Conservation (phyloP, 2,797 vertebrate genomes). For the Streptopelia turtur region DNA sequence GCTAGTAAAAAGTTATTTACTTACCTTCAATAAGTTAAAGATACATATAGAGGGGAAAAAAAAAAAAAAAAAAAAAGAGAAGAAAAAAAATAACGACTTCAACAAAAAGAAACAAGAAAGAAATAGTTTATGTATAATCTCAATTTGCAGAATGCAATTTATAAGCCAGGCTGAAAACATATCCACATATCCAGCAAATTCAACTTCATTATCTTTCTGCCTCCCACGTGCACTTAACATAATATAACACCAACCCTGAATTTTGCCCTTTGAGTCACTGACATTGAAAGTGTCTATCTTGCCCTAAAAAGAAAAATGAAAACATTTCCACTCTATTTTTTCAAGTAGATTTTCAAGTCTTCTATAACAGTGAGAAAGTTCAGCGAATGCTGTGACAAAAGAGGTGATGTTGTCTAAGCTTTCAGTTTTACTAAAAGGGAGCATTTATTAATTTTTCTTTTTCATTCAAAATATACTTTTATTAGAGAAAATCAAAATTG, state of each 20-base stretch:
- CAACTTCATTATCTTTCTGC: neutral
- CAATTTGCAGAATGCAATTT: neutral
- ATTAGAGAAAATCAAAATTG: neutral
- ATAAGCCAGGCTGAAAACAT: neutral
- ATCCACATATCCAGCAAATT: neutral
- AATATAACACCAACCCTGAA: neutral
- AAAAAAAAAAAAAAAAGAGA: neutral
- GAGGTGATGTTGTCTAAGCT: neutral
- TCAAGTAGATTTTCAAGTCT: neutral
- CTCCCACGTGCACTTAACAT: neutral
- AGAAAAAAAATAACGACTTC: neutral
- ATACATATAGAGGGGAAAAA: neutral
- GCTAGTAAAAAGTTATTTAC: neutral
- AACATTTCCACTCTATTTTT: neutral
- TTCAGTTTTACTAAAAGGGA: neutral
- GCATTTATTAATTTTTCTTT: neutral
- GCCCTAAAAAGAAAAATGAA: neutral
- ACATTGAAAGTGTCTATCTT: neutral
- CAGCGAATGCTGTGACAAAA: neutral
- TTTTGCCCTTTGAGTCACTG: neutral
- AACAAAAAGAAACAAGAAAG: neutral
- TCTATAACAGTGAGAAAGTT: neutral
- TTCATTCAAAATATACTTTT: neutral
- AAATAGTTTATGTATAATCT: neutral
- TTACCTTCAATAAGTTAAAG: neutral